These are phyloP conservation scores for Drosophila lacteicornis DNA, from an alignment of 1,140 invertebrate genomes.

Conservation along the genomic window DNA sequence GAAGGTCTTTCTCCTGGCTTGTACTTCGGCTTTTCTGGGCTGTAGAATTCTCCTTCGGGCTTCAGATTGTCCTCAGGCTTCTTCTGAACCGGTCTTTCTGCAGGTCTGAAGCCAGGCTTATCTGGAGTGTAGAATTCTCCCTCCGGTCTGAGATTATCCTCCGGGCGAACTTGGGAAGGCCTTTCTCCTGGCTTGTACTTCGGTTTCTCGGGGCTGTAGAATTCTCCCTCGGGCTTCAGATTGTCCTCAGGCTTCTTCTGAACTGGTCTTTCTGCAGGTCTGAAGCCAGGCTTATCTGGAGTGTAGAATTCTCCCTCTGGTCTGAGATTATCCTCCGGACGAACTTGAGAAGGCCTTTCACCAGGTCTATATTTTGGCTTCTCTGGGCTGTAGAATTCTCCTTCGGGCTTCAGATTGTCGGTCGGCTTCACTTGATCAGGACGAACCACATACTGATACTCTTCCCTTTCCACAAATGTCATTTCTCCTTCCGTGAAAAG, in stretches of 20 bases:
- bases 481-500: conserved; percentile 87
- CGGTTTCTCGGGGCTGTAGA: conserved; percentile 78
- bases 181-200: too few relatives aligned
- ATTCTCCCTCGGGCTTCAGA: conserved; percentile 88
- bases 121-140: too few relatives aligned
- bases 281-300: conserved; percentile 45
- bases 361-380: conserved; percentile 71
- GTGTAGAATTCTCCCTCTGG: conserved; percentile 28
- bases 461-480: conserved; percentile 84
- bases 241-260: conserved; percentile 82
- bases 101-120: too few relatives aligned
- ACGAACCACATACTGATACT: conserved; percentile 86
- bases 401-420: conserved; percentile 86
- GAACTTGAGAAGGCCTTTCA: conserved; percentile 83
- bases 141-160: too few relatives aligned
- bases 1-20: conserved; percentile 85
- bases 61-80: too few relatives aligned
- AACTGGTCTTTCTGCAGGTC: conserved; percentile 86
- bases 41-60: conserved; percentile 88
- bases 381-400: conserved; percentile 60
- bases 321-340: conserved; percentile 86
- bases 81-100: too few relatives aligned
- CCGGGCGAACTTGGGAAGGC: too few relatives aligned
- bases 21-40: conserved; percentile 75
- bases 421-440: conserved; percentile 87